Evolutionary conservation across 2,113 vertebrate genomes (phyloP).

Genomic region (Tauraco erythrolophus): DNA sequence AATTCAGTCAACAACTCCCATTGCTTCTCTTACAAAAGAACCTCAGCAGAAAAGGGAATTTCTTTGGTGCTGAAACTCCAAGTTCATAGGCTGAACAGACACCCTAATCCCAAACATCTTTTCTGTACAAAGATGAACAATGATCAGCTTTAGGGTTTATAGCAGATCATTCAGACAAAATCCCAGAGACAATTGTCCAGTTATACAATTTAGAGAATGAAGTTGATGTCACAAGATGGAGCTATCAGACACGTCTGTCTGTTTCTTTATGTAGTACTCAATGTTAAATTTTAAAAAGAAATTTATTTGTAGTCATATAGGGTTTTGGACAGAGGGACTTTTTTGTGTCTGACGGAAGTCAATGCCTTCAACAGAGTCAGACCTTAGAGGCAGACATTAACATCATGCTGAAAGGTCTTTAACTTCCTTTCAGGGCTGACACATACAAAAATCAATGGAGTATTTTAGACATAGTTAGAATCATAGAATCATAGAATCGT

Average conservation of each 20-base stretch:
- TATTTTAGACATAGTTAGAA: not conserved
- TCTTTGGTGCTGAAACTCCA: not conserved
- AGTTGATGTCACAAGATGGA: not conserved
- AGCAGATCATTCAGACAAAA: not conserved
- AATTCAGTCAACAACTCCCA: not conserved
- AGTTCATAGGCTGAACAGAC: not conserved
- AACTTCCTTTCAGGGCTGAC: not conserved
- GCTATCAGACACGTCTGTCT: not conserved
- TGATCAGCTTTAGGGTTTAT: not conserved
- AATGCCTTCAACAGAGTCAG: not conserved
- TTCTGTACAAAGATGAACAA: not conserved
- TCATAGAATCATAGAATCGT: too few relatives aligned
- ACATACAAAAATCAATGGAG: not conserved
- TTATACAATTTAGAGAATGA: not conserved
- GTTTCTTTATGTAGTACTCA: not conserved
- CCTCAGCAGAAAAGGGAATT: not conserved
- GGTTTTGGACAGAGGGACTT: not conserved
- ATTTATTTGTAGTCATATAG: not conserved
- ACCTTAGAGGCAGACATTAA: not conserved
- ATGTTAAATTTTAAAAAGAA: not conserved
- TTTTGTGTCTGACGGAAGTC: not conserved
- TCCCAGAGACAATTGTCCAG: not conserved
- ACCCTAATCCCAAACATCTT: not conserved
- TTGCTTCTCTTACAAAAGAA: not conserved
- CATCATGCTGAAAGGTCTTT: not conserved